These are phyloP conservation scores for Gallinago nigripennis DNA, from an alignment of 2,797 vertebrate species.

Conservation along the genomic window DNA sequence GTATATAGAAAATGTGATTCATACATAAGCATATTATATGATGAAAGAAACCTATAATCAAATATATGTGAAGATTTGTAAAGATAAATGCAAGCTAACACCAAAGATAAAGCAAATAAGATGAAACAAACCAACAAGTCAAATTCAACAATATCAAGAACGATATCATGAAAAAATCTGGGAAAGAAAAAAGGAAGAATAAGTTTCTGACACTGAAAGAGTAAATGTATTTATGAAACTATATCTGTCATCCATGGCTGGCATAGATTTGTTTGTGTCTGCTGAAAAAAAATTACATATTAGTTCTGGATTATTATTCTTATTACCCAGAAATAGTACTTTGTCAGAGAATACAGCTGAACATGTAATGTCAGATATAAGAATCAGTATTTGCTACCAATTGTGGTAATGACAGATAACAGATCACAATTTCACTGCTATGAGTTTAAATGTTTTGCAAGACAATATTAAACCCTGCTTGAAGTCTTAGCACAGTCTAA, in stretches of 20 bases:
- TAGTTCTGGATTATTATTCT: background rate
- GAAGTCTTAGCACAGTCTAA: background rate
- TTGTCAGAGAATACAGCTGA: background rate
- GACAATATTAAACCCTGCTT: background rate
- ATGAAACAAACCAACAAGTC: background rate
- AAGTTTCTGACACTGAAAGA: background rate
- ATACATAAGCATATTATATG: rapidly evolving
- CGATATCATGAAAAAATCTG: background rate
- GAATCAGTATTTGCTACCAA: background rate
- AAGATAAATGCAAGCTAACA: background rate
- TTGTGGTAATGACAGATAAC: background rate
- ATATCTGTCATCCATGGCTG: background rate
- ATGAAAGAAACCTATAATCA: background rate
- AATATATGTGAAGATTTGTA: background rate
- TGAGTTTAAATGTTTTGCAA: background rate
- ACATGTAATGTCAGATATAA: background rate
- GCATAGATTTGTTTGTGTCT: background rate
- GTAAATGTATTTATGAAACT: background rate
- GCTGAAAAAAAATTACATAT: background rate
- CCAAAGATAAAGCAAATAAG: background rate
- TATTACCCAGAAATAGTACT: background rate
- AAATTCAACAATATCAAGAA: background rate
- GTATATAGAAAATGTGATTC: background rate
- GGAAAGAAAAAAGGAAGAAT: background rate
- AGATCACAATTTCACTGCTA: background rate